Evolutionary conservation across 2,797 vertebrate genomes (phyloP), one percentile per base, ranked within the genome.

Genomic region (Acrossocheilus fasciatus): DNA sequence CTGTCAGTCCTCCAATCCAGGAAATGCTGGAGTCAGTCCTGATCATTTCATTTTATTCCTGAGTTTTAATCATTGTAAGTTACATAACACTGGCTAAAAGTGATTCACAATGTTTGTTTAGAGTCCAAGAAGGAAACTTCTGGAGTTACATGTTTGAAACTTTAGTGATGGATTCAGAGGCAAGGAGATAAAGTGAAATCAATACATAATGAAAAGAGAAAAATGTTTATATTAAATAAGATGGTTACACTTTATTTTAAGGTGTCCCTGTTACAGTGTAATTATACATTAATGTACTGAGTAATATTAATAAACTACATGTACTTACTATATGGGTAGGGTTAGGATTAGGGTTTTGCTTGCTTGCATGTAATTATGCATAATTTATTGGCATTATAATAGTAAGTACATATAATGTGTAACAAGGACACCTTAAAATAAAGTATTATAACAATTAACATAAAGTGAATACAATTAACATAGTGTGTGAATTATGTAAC

Each of bases 31-130:
- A 76, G 43, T n/a, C 43, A 50, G 41, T 74, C 39, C 12, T 26
- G 34, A 76, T 76, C 59, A 26, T 84, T 84, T 10, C 7, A 66
- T 69, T 54, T 76, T 54, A 76, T 68, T 76, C 11, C 57, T 75
- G 20, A 75, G 70, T 74, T 83, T 26, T 34, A n/a, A 74, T 83
- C 41, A 64, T 30, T 83, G 41, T 47, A 62, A 18, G 57, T 84
- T 66, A 52, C 20, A 66, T 64, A 84, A 64, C 7, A 10, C 4
- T 68, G 59, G 34, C 73, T 8, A 5, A 52, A 69, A 50, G 36
- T 52, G 17, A 39, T 79, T 79, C 3, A n/a, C 26, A 9, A 43
- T 8, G 43, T 81, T 41, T 82, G 50, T 43, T 45, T 45, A 70
- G 66, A 41, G 47, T 20, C 34, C 20, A 54, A 74, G 17, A 50